Base-by-base conservation (phyloP, 2,113 vertebrate species). In the Triplophysa rosa region DNA sequence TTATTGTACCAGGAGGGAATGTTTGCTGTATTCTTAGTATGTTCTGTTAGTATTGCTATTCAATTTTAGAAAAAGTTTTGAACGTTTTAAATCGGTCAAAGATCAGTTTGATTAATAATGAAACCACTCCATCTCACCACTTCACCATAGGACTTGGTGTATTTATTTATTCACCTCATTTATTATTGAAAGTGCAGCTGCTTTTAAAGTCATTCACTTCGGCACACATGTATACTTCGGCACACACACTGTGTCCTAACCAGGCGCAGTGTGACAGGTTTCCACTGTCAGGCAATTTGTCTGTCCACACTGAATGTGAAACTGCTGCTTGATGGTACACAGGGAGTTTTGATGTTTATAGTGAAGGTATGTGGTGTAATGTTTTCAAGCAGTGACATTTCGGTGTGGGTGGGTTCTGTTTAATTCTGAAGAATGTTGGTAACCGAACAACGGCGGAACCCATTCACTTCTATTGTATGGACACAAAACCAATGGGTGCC, bases 161-260 rank as follows among this genome's bases (percentile, higher is more conserved):
- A 67, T 78, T 59, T 58, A 49, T 76, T 76, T 61, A 83, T 76
- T 40, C 70, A 63, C 49, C 58, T 47, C 56, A 78, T 61, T 82
- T 80, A 80, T 80, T 47, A 75, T 52, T 65, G 52, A 3, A 47
- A 61, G 59, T 65, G 49, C 47, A 68, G 62, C 64, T 66, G 67
- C 62, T 82, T 79, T 76, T 47, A 61, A 69, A 83, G 62, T 52
- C 69, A 73, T 19, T 66, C 62, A 13, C 26, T 23, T 40, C 13
- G 0, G 1, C 33, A 59, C 33, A 14, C n/a, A 61, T n/a, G n/a
- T n/a, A n/a, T n/a, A 37, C 47, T 47, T 40, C 13, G 0, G 1
- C 33, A 59, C 33, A 14, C n/a, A 61, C 4, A 33, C 2, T 4
- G 17, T 26, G 17, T 58, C 52, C 26, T 33, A 21, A 24, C 17